These are phyloP conservation scores for Elachura formosa DNA, from an alignment of 2,113 vertebrate species.

Conservation along the genomic window DNA sequence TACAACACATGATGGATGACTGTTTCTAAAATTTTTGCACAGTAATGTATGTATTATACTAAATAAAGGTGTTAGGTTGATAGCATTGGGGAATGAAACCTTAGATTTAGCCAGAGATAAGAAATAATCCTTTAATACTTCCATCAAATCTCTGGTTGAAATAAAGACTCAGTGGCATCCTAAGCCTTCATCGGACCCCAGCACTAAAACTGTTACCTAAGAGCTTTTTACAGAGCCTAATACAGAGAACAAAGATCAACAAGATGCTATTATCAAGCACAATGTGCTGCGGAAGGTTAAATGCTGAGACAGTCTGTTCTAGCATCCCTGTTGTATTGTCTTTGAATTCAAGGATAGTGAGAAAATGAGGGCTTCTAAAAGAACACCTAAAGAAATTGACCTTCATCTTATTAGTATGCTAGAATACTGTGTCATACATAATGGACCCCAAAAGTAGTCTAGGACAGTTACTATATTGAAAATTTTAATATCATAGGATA, in stretches of 20 bases:
- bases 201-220: not conserved
- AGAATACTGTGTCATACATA: not conserved
- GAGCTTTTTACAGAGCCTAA: not conserved
- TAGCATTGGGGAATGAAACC: not conserved
- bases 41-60: not conserved
- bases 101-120: not conserved
- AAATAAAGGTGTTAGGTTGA: not conserved
- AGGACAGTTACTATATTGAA: constrained; percentile 1
- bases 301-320: not conserved
- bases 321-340: not conserved
- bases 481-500: not conserved
- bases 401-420: not conserved
- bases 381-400: not conserved
- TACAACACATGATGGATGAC: not conserved
- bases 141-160: not conserved
- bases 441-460: constrained; percentile 13
- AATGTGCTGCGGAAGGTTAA: not conserved
- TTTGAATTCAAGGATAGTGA: not conserved
- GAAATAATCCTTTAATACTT: not conserved
- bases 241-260: not conserved
- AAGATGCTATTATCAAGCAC: not conserved
- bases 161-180: not conserved
- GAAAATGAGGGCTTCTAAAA: not conserved
- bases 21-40: not conserved
- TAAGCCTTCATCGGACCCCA: not conserved